phyloP scores from a whole-genome alignment of 1,140 invertebrate species.

The Rhagoletis pomonella region DNA sequence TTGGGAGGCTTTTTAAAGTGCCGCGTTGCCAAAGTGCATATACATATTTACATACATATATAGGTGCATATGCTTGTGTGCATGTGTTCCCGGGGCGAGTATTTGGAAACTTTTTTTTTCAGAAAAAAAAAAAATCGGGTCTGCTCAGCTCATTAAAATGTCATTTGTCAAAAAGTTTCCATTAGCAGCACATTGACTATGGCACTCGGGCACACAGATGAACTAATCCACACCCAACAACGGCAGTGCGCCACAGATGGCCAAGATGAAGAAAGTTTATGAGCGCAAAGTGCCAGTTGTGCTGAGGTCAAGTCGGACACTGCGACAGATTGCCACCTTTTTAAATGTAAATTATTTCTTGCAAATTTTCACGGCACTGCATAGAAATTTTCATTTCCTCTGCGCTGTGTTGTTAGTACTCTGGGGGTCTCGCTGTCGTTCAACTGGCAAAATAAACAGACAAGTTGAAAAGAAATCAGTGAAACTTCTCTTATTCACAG shows the following conservation, averaged over 20 bases:
- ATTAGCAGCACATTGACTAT: not conserved
- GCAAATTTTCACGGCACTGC: not conserved
- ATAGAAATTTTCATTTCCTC: not conserved
- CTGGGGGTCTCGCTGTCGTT: not conserved
- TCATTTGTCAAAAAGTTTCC: not conserved
- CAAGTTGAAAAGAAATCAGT: not conserved
- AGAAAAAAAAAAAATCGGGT: not conserved
- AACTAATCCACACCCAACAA: not conserved
- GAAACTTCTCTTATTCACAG: not conserved
- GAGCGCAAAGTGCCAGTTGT: not conserved
- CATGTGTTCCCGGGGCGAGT: too few species aligned
- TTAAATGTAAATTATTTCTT: constrained; percentile 10
- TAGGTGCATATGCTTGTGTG: not conserved
- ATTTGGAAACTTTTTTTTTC: not conserved
- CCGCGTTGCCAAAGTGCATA: not conserved
- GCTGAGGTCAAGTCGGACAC: not conserved
- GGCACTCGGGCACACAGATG: not conserved
- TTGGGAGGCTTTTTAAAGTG: not conserved
- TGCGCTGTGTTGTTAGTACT: not conserved
- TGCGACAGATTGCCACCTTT: constrained; percentile 4
- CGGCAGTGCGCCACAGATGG: not conserved
- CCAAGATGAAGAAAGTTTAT: not conserved
- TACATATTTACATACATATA: not conserved
- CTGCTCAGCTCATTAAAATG: not conserved
- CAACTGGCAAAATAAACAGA: not conserved